These are phyloP conservation scores for Pectinophora gossypiella DNA, from an alignment of 1,140 invertebrate species.

Conservation along the genomic window DNA sequence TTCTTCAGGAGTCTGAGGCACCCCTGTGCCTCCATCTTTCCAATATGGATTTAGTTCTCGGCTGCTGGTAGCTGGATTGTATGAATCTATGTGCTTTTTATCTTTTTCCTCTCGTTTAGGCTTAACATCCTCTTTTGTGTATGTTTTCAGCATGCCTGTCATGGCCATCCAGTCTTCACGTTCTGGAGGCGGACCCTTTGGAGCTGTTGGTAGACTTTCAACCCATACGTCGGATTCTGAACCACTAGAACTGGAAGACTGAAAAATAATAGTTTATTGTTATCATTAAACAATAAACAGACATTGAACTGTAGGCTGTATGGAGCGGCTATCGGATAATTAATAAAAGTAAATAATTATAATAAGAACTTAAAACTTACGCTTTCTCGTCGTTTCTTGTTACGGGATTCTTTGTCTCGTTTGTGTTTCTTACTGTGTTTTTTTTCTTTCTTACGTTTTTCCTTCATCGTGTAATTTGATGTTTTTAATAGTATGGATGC, in stretches of 20 bases:
- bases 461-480: constrained; percentile 17
- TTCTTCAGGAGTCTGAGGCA: constrained; percentile 76
- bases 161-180: constrained; percentile 78
- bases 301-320: not conserved
- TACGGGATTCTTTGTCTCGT: constrained; percentile 14
- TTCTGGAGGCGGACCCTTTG: constrained; percentile 14
- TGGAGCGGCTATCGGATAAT: no score
- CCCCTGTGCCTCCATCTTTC: constrained; percentile 90
- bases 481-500: no score
- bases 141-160: constrained; percentile 68
- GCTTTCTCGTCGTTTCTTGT: constrained; percentile 21
- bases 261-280: no score
- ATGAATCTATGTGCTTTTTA: constrained; percentile 76
- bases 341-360: not conserved
- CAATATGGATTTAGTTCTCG: constrained; percentile 95
- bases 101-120: constrained; percentile 64
- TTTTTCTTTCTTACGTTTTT: constrained; percentile 31
- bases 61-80: constrained; percentile 83
- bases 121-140: constrained; percentile 67
- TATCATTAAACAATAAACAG: not conserved
- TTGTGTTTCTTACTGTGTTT: constrained; percentile 34
- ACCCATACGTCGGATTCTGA: constrained; percentile 74
- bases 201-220: constrained; percentile 57
- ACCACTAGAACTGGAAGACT: constrained; percentile 45
- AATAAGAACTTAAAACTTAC: constrained; percentile 21